Percentiles rank a stretch among this genome's conserved stretches.
These are phyloP conservation scores for Hippocampus mohnikei DNA, from an alignment of 2,113 vertebrate genomes.

Conservation along the genomic window DNA sequence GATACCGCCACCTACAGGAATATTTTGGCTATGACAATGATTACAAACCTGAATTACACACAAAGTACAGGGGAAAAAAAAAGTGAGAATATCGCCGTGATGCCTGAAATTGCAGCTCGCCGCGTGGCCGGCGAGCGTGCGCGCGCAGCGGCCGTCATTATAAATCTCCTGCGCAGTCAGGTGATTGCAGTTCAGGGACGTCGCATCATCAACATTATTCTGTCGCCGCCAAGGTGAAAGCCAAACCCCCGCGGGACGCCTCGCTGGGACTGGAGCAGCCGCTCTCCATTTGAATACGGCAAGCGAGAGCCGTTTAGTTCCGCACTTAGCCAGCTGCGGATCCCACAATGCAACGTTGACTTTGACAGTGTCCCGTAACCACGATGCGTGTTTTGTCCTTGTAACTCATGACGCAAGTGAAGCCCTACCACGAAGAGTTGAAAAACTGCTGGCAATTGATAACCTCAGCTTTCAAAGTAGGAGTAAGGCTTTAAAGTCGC, in stretches of 20 bases:
- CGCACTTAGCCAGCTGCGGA: slow-evolving; percentile 3
- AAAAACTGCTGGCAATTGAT: background rate
- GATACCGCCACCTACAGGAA: no score
- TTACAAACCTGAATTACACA: no score
- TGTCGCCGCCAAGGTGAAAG: slow-evolving; percentile 41
- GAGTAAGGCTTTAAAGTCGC: no score
- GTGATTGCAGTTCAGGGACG: background rate
- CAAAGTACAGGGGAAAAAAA: no score
- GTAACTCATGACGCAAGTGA: background rate
- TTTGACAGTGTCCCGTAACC: slow-evolving; percentile 35
- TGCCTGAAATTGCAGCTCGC: background rate
- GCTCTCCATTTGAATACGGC: slow-evolving; percentile 41
- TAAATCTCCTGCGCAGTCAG: slow-evolving; percentile 3
- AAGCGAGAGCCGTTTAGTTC: slow-evolving; percentile 25
- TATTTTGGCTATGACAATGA: no score
- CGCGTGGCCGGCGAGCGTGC: no score
- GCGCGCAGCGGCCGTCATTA: background rate
- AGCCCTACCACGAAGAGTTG: background rate
- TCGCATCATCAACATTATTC: slow-evolving; percentile 21
- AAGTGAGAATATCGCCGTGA: no score
- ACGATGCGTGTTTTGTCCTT: slow-evolving; percentile 15
- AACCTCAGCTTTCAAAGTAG: background rate
- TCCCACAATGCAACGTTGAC: slow-evolving; percentile 21
- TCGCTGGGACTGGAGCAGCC: slow-evolving; percentile 27
- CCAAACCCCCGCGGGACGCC: slow-evolving; percentile 24